A percentile compares a stretch with the other conserved stretches of the same genome.
These are phyloP conservation scores for Noctilio leporinus DNA, from an alignment of 2,113 vertebrate species.

Conservation along the genomic window DNA sequence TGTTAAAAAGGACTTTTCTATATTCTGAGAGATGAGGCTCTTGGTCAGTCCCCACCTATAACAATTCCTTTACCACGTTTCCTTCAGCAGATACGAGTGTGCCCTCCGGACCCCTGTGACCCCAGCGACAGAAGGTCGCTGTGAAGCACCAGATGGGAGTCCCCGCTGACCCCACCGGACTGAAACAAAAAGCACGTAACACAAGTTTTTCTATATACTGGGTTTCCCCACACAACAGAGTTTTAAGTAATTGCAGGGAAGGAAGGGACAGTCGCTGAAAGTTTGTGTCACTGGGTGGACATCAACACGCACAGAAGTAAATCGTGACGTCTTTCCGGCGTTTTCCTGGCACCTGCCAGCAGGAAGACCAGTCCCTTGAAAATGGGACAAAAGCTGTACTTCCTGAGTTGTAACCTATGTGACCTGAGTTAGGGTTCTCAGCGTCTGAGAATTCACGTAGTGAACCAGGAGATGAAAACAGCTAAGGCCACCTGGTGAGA, in stretches of 20 bases:
- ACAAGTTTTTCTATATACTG: neutral
- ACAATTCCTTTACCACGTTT: no score
- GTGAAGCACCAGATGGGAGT: accelerated
- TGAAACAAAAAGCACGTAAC: neutral
- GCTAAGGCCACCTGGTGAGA: neutral
- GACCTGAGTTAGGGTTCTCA: neutral
- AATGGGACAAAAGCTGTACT: neutral
- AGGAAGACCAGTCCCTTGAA: neutral
- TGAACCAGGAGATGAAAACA: neutral
- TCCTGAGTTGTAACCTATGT: neutral
- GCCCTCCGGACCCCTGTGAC: neutral
- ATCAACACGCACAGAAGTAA: neutral
- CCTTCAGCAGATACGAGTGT: neutral
- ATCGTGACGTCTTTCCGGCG: neutral
- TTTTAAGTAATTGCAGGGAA: neutral
- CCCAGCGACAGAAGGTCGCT: accelerated
- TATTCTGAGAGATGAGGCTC: neutral
- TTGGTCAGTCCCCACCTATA: neutral
- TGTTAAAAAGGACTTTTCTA: neutral
- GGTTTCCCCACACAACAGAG: neutral
- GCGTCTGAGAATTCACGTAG: neutral
- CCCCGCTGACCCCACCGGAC: neutral
- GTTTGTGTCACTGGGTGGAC: neutral
- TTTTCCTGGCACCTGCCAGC: conserved; percentile 29
- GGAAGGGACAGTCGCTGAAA: neutral